These are phyloP conservation scores for Julus scandinavius DNA, from an alignment of 2,888 invertebrate species.

Conservation along the genomic window DNA sequence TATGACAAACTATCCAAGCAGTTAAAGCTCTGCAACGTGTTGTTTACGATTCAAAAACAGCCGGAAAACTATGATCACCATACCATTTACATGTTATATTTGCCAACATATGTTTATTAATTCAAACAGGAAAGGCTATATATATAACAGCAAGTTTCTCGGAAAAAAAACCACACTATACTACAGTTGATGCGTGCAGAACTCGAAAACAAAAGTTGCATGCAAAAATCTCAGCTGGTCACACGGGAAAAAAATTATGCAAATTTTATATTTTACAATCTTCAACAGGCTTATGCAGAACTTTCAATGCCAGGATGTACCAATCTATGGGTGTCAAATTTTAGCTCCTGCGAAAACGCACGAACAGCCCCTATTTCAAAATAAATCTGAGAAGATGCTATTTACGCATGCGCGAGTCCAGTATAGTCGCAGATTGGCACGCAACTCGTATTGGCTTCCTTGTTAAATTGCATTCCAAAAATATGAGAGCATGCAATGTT, in stretches of 20 bases:
- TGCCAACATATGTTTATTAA: neutral
- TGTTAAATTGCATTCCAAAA: too few species aligned
- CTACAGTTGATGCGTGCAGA: neutral
- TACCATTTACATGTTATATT: neutral
- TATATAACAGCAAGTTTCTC: neutral
- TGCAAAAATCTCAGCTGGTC: neutral
- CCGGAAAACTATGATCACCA: neutral
- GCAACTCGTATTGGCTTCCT: too few species aligned
- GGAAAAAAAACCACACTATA: neutral
- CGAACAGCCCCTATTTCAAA: too few species aligned
- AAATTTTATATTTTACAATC: neutral
- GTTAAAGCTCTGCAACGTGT: neutral
- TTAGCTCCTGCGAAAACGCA: too few species aligned
- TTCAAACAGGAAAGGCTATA: neutral
- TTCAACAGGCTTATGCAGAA: neutral
- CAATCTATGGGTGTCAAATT: too few species aligned
- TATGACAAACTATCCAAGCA: too few species aligned
- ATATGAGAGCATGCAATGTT: too few species aligned
- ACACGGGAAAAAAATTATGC: neutral
- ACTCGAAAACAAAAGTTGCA: slow-evolving; percentile 25
- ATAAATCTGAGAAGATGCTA: too few species aligned
- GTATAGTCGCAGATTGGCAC: too few species aligned
- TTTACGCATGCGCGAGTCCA: too few species aligned
- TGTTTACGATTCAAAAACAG: neutral
- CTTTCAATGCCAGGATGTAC: too few species aligned